Evolutionary conservation across 2,113 vertebrate species (phyloP), one percentile per base, ranked within the genome.

Genomic region (Chamaetylas fuelleborni): DNA sequence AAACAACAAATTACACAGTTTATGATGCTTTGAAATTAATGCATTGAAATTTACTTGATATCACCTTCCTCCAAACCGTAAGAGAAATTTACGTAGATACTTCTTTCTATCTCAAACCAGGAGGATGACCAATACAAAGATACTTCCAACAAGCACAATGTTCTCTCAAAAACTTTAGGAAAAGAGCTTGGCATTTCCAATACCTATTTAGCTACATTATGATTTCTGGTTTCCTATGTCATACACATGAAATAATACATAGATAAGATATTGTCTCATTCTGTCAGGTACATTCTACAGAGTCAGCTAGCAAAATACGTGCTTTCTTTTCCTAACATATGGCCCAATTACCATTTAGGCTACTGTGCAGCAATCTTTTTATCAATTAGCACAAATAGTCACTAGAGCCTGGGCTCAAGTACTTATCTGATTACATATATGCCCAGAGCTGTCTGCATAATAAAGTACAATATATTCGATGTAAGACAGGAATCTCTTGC

Each of bases 241-340:
- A 13, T 19, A 36, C 5, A 23, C 3, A 12, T 9, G 28, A 92
- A 81, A 82, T 42, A 31, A 80, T 42, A 29, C 16, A 31, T 6
- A 22, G 6, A 16, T 53, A 50, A 74, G 36, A 29, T 6, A 9
- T 5, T 47, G 29, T 29, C 14, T 13, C 9, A 1, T 64, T 86
- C 53, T 58, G 10, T 16, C 47, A 70, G 20, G 29, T 60, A 48
- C 5, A 5, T 64, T 40, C 24, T 65, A 14, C 11, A 47, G 48
- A 60, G 19, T 53, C 51, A 76, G 42, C 5, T 33, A 38, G 22
- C 16, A 50, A 81, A 60, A 85, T 0, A 0, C 1, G 0, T 20
- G 5, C 28, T 79, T 84, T 54, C 33, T 65, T 88, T 93, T 53
- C 33, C 23, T 34, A 58, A 45, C 22, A 86, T 51, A 61, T 8